Conservation (phyloP, 2,113 vertebrate species). For the Pygoscelis antarcticus region DNA sequence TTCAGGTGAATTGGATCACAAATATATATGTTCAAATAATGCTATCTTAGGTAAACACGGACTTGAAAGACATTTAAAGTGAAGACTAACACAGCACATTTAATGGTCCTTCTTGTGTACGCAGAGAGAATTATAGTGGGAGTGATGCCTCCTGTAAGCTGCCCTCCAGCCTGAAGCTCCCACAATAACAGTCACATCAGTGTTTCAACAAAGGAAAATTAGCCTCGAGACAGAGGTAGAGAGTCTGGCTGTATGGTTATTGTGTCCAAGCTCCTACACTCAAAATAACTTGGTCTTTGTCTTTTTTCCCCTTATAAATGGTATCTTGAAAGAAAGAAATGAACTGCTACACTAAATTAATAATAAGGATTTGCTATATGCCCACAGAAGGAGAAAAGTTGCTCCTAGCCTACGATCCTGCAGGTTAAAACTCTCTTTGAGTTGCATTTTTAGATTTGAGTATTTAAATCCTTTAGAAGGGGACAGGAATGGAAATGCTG, state of each 20-base stretch:
- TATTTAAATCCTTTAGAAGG: not conserved
- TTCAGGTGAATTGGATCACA: constrained; percentile 44
- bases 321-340: not conserved
- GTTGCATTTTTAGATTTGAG: not conserved
- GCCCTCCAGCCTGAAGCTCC: not conserved
- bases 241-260: not conserved
- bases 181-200: not conserved
- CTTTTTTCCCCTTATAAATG: not conserved
- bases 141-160: not conserved
- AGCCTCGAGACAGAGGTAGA: not conserved
- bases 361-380: not conserved
- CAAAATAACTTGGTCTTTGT: not conserved
- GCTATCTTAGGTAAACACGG: not conserved
- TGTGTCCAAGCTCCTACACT: not conserved
- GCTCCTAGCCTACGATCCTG: not conserved
- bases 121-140: not conserved
- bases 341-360: not conserved
- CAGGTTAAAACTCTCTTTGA: not conserved
- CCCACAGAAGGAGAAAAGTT: not conserved
- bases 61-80: not conserved
- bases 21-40: not conserved
- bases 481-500: not conserved
- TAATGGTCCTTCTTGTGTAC: not conserved
- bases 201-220: not conserved
- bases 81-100: not conserved